Conservation (phyloP, 2,797 vertebrate species). For the Chelonia mydas region DNA sequence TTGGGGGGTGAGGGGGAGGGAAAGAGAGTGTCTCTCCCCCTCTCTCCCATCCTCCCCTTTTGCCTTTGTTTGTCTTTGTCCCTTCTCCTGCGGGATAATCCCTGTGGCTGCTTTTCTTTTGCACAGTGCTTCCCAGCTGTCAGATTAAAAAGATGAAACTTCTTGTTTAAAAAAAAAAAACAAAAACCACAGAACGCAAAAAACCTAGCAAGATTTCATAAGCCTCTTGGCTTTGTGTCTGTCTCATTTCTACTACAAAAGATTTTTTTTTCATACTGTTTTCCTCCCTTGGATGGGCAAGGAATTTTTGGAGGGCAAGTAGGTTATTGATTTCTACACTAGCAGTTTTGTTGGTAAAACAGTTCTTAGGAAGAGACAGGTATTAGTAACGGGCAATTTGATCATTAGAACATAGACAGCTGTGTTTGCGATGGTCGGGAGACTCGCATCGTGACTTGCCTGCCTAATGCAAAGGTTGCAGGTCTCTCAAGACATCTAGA, state of each 20-base stretch:
- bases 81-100: background rate
- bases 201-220: background rate
- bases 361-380: too few relatives aligned
- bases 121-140: slow-evolving; percentile 1
- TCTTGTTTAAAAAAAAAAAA: slow-evolving; percentile 15
- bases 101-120: background rate
- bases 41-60: background rate
- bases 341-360: too few relatives aligned
- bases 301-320: background rate
- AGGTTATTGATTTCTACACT: slow-evolving; percentile 11
- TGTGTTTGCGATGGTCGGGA: too few relatives aligned
- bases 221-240: background rate
- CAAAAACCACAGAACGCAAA: background rate
- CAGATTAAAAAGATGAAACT: background rate
- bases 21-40: background rate
- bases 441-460: too few relatives aligned
- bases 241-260: slow-evolving; percentile 16
- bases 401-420: too few relatives aligned
- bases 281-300: background rate
- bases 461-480: too few relatives aligned
- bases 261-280: slow-evolving; percentile 21
- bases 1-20: too few relatives aligned
- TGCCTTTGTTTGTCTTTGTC: background rate
- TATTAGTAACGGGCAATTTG: too few relatives aligned
- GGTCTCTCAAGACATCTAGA: too few relatives aligned